Base-by-base conservation (phyloP, 1,140 invertebrate species). In the Drosophila leontia region DNA sequence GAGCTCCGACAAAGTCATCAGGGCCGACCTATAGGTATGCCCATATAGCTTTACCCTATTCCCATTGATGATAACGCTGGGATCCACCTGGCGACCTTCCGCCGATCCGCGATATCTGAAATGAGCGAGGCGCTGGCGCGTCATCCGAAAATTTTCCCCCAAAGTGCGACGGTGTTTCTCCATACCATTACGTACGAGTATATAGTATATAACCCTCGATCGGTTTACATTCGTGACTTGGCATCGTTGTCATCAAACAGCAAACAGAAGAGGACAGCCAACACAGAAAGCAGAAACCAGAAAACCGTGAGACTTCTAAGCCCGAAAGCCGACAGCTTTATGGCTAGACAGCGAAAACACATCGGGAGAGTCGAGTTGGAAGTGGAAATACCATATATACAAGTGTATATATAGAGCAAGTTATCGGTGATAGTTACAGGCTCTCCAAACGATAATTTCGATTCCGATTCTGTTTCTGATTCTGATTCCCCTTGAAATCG, bases 171-270 rank as follows among this genome's bases (percentile, higher is more conserved):
- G 47, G 57, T 67, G 47, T 35, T 69, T 65, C 60, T 67, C 41
- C 64, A 47, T 29, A 42, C 37, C 3, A 37, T 55, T 55, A 56
- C 19, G 35, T 56, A n/a, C 13, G 8, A 37, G 34, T 37, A 55
- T 55, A 56, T 56, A 56, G 35, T 51, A 57, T 59, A 71, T 59
- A 71, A 51, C 37, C 53, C 69, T 51, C 68, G 69, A 72, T 74
- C 68, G 70, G 70, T 72, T 72, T 74, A 60, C 70, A 72, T 74
- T 74, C 55, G 56, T 74, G 70, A 74, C 70, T 72, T 35, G 70
- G 70, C 70, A 74, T 74, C 70, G 70, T 60, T 74, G 70, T 74
- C 70, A 72, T 74, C 35, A 72, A 72, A 72, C 51, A 72, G 67
- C 37, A 44, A 39, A 53, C 19, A 26, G 48, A 47, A 65, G 58